Evolutionary conservation across 1,140 invertebrate genomes (phyloP), one percentile per base, ranked within the genome.

Genomic region (Notospermus geniculatus): DNA sequence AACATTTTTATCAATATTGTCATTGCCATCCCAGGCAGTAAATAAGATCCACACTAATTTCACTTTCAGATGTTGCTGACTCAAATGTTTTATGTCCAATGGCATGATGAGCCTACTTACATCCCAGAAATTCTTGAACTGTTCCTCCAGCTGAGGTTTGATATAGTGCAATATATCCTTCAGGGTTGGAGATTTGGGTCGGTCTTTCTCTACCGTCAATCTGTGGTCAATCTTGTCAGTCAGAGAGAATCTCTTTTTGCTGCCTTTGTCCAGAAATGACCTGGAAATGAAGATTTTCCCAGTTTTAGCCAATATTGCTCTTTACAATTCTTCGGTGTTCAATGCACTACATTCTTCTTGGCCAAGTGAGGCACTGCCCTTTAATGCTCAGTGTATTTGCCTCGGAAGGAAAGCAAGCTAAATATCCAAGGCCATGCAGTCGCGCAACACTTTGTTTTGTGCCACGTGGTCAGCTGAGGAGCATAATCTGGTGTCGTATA

Each of bases 151-250:
- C 41, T 70, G 68, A n/a, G 67, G 64, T 46, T 73, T 56, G 2
- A 80, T 57, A 63, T 63, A 59, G 30, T 66, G 66, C 60, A 78
- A 73, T 36, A 74, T 67, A 29, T 80, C 76, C 39, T 72, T 76
- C 9, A 80, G 54, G 2, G 69, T 64, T 15, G 69, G 61, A 9
- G 77, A 71, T 57, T 72, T 76, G 11, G 79, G 79, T 55, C 76
- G 52, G 2, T 77, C 75, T 30, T 73, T 74, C 30, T 80, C 77
- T 15, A 28, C 28, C 27, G 54, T 43, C 15, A 77, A 23, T 53
- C 65, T 71, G 2, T 50, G n/a, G 11, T 56, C 59, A 19, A 78
- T 50, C 39, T 71, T 73, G 19, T 78, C 75, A 57, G 61, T 64
- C 32, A 80, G 53, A 19, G 52, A 58, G 0, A 74, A 66, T 27